Evolutionary conservation across 2,113 vertebrate genomes (phyloP), one percentile per base, ranked within the genome.

Genomic region (Melanotaenia duboulayi): DNA sequence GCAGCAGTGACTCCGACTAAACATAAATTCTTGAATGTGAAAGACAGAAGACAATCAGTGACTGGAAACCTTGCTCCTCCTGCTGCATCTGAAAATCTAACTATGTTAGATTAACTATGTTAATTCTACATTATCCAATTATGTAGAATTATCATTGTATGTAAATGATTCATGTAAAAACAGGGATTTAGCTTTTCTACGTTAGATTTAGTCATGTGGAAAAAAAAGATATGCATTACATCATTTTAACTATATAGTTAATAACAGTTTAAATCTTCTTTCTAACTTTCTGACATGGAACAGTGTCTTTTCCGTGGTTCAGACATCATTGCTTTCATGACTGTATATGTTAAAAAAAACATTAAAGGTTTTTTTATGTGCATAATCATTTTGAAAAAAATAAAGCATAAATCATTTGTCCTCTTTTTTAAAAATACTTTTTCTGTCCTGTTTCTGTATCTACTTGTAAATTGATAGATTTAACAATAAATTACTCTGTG

Each of bases 1-100:
- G 81, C 81, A 89, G 72, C 66, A 88, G 86, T 7, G 91, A 92
- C 82, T 93, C 90, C 0, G 90, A 91, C 76, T 91, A 89, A 72
- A 87, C 3, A 19, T 60, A 32, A 19, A 65, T 2, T 9, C 23
- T 56, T 54, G 37, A 12, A 64, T 2, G 11, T 20, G 40, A 77
- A n/a, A 60, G n/a, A 24, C n/a, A n/a, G n/a, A n/a, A 19, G 22
- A 76, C 24, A 56, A 28, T 0, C 12, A 17, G 0, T 4, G 2
- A 25, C 37, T 4, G 49, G 42, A 57, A 23, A 39, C 17, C 28
- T 76, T 54, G 28, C 32, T 0, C 28, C 4, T 65, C n/a, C 14
- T 1, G 1, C 48, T 17, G 6, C 14, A 22, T 16, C 13, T n/a
- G n/a, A n/a, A n/a, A 28, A 6, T 28, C 6, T 28, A 28, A 3